These are phyloP conservation scores for Cyclina sinensis DNA, from an alignment of 1,140 invertebrate species.

Conservation along the genomic window DNA sequence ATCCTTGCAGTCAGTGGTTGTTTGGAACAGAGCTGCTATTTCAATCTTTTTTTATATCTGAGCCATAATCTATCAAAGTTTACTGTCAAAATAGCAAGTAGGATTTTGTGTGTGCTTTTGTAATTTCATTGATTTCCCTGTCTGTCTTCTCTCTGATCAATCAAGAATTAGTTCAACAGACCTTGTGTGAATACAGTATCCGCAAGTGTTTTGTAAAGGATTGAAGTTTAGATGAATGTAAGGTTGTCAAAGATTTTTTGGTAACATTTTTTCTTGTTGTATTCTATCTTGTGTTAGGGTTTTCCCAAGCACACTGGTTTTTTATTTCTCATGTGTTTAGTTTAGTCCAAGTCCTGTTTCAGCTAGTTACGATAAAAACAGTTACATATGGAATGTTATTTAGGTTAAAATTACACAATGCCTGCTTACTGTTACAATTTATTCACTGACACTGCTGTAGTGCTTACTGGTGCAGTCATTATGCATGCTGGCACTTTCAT, in stretches of 20 bases:
- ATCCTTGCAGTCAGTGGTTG: too few relatives aligned
- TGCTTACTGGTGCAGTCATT: too few relatives aligned
- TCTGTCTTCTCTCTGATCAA: slow-evolving; percentile 3
- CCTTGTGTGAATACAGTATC: slow-evolving; percentile 8
- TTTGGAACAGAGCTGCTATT: too few relatives aligned
- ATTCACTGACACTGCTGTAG: too few relatives aligned
- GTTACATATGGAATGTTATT: too few relatives aligned
- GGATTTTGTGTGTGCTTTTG: background rate
- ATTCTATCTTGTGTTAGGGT: background rate
- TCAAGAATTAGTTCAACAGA: background rate
- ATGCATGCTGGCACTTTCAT: too few relatives aligned
- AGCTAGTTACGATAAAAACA: too few relatives aligned
- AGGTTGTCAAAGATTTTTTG: background rate
- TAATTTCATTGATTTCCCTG: background rate
- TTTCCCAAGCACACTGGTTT: too few relatives aligned
- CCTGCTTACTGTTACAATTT: too few relatives aligned
- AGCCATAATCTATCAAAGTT: background rate
- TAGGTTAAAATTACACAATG: too few relatives aligned
- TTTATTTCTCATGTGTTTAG: too few relatives aligned
- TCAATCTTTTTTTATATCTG: background rate
- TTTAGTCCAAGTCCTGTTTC: too few relatives aligned
- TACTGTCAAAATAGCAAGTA: background rate
- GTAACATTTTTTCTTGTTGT: slow-evolving; percentile 17
- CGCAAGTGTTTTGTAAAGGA: background rate
- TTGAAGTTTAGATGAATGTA: slow-evolving; percentile 10